Percentiles rank a stretch among this genome's conserved stretches.
Evolutionary conservation across 53 echinoderm and acorn worm species (phyloP).

Genomic region (Patiria pectinifera): DNA sequence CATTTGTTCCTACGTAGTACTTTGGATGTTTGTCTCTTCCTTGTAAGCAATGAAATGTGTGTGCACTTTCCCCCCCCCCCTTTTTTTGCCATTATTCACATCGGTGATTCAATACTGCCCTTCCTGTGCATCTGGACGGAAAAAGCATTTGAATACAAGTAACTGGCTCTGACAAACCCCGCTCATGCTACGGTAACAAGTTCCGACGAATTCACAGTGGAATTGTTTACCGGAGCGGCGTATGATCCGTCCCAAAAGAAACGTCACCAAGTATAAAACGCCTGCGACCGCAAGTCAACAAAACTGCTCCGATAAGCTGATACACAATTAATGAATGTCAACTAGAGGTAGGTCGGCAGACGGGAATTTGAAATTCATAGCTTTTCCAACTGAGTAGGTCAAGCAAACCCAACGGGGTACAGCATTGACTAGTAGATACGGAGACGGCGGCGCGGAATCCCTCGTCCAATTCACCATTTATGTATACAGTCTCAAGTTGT

Average conservation of each 20-base stretch:
- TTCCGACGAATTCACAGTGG: background rate
- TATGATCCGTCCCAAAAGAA: background rate
- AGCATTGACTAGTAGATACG: constrained; percentile 17
- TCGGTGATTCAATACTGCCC: background rate
- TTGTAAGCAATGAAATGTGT: background rate
- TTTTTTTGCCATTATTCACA: background rate
- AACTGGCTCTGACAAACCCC: background rate
- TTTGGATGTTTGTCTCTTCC: background rate
- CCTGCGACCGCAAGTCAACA: background rate
- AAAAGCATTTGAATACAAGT: background rate
- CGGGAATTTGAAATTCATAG: constrained; percentile 47
- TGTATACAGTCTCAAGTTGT: background rate
- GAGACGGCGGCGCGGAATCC: background rate
- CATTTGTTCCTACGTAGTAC: background rate
- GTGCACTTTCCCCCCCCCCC: background rate
- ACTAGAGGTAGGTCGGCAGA: constrained; percentile 11
- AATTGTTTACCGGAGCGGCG: background rate
- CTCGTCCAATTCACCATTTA: constrained; percentile 11
- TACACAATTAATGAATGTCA: constrained; percentile 29
- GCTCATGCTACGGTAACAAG: background rate
- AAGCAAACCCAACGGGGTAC: background rate
- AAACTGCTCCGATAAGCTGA: background rate
- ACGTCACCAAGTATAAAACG: background rate
- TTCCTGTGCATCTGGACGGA: background rate
- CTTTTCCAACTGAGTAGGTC: background rate